Evolutionary conservation across 2,113 vertebrate genomes (phyloP).

Genomic region (Gorsachius goisagi): DNA sequence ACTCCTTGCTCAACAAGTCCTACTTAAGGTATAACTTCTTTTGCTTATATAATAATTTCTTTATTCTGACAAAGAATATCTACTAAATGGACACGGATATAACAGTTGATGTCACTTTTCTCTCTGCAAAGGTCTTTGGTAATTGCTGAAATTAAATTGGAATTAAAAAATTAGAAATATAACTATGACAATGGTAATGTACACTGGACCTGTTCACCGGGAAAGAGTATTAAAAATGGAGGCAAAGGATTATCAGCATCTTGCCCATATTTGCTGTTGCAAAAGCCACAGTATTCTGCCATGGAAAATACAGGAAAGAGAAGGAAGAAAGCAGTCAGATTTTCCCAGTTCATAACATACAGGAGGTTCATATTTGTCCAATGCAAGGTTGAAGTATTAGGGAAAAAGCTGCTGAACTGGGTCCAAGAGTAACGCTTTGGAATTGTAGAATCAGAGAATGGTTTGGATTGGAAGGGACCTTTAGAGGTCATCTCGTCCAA

Average conservation of each 20-base stretch:
- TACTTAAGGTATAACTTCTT: neutral
- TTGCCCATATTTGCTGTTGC: neutral
- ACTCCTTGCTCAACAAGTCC: neutral
- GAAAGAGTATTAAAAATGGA: neutral
- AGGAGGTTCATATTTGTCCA: neutral
- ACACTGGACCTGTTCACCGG: neutral
- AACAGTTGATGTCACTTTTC: neutral
- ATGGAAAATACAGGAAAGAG: neutral
- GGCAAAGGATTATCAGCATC: neutral
- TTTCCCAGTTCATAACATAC: neutral
- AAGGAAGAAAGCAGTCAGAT: neutral
- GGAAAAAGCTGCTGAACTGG: neutral
- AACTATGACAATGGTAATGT: neutral
- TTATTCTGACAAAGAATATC: neutral
- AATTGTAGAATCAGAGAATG: neutral
- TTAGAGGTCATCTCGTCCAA: no score
- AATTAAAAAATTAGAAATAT: neutral
- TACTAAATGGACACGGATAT: neutral
- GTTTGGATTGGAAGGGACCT: no score
- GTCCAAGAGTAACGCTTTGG: neutral
- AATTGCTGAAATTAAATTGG: neutral
- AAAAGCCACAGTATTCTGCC: neutral
- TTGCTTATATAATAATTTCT: neutral
- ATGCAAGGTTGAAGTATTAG: neutral
- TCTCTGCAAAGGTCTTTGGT: neutral